Percentiles rank a stretch among this genome's conserved stretches.
These are phyloP conservation scores for Nyctereutes procyonoides DNA, from an alignment of 2,113 vertebrate species.

Conservation along the genomic window DNA sequence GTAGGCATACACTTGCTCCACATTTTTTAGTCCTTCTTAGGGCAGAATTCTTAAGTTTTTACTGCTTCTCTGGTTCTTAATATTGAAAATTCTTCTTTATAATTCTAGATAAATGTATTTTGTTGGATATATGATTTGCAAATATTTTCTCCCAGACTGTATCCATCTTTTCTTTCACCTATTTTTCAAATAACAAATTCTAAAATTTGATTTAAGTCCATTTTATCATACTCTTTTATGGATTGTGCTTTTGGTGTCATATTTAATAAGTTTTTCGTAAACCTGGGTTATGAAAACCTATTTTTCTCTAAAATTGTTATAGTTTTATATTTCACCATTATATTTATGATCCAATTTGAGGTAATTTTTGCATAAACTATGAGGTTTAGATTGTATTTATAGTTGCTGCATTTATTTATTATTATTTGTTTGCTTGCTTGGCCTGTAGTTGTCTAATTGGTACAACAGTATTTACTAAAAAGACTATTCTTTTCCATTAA, in stretches of 20 bases:
- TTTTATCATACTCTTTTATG: background rate
- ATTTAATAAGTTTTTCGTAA: background rate
- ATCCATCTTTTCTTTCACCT: background rate
- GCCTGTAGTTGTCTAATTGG: background rate
- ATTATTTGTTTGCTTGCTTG: background rate
- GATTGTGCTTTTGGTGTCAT: background rate
- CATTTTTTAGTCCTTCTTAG: too few species aligned
- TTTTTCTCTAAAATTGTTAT: background rate
- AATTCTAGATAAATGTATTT: background rate
- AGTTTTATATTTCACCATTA: background rate
- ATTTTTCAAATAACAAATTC: background rate
- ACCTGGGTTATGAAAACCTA: background rate
- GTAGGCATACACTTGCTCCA: background rate
- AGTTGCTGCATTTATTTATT: background rate
- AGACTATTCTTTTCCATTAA: background rate
- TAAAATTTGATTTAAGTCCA: background rate
- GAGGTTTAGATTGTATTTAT: background rate
- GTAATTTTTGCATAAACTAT: background rate
- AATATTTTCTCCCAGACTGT: background rate
- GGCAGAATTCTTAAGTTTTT: background rate
- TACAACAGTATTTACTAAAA: background rate
- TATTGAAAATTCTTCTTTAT: background rate
- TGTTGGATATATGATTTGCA: background rate
- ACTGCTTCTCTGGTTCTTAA: background rate
- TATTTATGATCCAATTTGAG: background rate